phyloP scores from a whole-genome alignment of 2,113 vertebrate species.

The Phainopepla nitens region DNA sequence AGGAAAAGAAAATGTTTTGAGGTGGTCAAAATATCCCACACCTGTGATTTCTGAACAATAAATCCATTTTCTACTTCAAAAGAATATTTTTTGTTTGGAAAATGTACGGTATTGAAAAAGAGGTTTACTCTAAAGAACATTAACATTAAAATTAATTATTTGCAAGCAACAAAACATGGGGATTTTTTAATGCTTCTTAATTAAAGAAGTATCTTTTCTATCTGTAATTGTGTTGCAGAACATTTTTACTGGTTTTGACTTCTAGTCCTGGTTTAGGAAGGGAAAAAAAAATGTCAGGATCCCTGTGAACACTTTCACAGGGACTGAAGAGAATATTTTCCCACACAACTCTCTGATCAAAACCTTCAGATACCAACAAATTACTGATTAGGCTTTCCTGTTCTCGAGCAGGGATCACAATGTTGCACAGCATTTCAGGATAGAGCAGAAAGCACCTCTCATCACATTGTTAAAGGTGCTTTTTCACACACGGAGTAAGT shows the following conservation, averaged over 20 bases:
- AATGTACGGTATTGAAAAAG: background rate
- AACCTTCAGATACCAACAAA: background rate
- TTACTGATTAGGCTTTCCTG: slow-evolving; percentile 15
- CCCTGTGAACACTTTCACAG: background rate
- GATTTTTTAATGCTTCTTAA: background rate
- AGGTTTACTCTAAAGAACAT: background rate
- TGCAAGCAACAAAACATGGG: background rate
- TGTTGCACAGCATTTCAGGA: background rate
- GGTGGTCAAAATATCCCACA: background rate
- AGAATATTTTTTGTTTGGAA: background rate
- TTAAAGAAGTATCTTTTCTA: background rate
- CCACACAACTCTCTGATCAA: background rate
- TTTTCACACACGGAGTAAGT: background rate
- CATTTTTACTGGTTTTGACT: background rate
- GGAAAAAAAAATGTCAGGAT: background rate
- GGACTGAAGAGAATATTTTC: background rate
- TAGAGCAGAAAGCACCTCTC: slow-evolving; percentile 21
- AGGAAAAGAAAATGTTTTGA: slow-evolving; percentile 16
- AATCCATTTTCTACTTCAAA: background rate
- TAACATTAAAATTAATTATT: background rate
- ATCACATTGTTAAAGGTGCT: slow-evolving; percentile 11
- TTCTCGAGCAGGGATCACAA: background rate
- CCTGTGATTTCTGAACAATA: background rate
- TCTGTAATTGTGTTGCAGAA: fast-evolving
- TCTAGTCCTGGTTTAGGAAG: background rate